A percentile compares a stretch with the other conserved stretches of the same genome.
phyloP scores from a whole-genome alignment of 2,888 invertebrate species.

The Scaptomyza reducta region DNA sequence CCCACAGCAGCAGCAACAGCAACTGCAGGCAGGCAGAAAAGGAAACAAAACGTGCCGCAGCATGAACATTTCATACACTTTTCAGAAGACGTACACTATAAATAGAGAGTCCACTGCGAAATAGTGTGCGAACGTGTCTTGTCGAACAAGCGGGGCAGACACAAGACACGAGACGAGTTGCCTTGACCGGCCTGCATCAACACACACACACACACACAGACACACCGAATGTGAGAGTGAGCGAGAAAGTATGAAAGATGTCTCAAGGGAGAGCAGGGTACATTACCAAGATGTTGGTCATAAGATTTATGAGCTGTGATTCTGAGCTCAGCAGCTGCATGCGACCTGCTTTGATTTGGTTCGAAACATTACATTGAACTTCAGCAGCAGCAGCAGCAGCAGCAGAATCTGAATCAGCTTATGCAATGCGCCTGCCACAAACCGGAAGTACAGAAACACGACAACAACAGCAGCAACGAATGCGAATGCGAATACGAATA shows the following conservation, averaged over 20 bases:
- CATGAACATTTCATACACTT: constrained; percentile 25
- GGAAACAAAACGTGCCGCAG: constrained; percentile 32
- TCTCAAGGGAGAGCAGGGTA: constrained; percentile 1
- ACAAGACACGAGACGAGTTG: constrained; percentile 30
- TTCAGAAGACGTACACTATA: constrained; percentile 40
- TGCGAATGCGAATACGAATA: constrained; percentile 7
- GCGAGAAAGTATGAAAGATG: neutral
- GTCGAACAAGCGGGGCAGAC: constrained; percentile 36
- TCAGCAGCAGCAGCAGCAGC: constrained; percentile 27
- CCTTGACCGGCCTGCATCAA: constrained; percentile 66
- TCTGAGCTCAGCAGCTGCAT: constrained; percentile 18
- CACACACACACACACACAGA: constrained; percentile 19
- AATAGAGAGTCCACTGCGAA: constrained; percentile 54
- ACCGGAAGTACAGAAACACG: constrained; percentile 39
- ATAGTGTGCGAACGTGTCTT: constrained; percentile 13
- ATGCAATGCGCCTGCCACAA: constrained; percentile 50
- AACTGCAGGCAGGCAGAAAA: neutral
- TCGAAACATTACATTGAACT: constrained; percentile 67
- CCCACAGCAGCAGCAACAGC: constrained; percentile 38
- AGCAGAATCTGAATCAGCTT: constrained; percentile 32
- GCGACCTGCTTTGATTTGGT: constrained; percentile 55
- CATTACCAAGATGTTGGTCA: constrained; percentile 24
- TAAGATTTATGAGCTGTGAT: constrained; percentile 57
- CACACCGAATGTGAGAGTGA: neutral
- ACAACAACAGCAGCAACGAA: constrained; percentile 17